Percentiles rank a stretch among this genome's conserved stretches.
Evolutionary conservation across 1,140 invertebrate genomes (phyloP).

Genomic region (Stratiolaelaps scimitus): DNA sequence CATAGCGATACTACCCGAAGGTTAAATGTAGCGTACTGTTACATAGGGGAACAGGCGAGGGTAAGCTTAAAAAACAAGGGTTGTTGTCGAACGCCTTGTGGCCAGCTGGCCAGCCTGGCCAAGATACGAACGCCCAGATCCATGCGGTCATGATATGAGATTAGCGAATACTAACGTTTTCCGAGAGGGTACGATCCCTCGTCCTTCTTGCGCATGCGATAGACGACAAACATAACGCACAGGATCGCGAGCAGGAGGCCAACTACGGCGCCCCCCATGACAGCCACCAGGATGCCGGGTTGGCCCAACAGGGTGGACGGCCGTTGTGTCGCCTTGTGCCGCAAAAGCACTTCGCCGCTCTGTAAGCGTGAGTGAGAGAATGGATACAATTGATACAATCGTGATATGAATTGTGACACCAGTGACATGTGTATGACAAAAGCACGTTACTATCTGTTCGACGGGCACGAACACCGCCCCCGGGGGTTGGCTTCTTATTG

Average conservation of each 20-base stretch:
- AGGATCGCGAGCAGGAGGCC: conserved; percentile 91
- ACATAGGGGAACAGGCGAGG: no score
- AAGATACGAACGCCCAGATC: no score
- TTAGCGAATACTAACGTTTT: conserved; percentile 75
- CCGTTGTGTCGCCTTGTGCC: conserved; percentile 1
- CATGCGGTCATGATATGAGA: background rate
- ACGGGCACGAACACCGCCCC: no score
- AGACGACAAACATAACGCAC: conserved; percentile 98
- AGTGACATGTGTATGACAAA: background rate
- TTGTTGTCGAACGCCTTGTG: no score
- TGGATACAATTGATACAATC: background rate
- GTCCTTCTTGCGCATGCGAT: conserved; percentile 98
- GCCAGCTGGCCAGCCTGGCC: no score
- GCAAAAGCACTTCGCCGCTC: background rate
- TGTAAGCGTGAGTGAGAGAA: background rate
- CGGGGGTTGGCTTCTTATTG: no score
- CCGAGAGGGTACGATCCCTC: conserved; percentile 95
- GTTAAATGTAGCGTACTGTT: no score
- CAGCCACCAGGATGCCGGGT: conserved; percentile 53
- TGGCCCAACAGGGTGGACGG: conserved; percentile 40
- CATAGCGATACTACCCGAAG: no score
- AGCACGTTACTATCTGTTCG: background rate
- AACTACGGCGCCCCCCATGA: conserved; percentile 94
- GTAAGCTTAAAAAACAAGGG: no score
- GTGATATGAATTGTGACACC: background rate